Evolutionary conservation across 2,888 invertebrate species (phyloP).

Genomic region (Drosophila phalerata): DNA sequence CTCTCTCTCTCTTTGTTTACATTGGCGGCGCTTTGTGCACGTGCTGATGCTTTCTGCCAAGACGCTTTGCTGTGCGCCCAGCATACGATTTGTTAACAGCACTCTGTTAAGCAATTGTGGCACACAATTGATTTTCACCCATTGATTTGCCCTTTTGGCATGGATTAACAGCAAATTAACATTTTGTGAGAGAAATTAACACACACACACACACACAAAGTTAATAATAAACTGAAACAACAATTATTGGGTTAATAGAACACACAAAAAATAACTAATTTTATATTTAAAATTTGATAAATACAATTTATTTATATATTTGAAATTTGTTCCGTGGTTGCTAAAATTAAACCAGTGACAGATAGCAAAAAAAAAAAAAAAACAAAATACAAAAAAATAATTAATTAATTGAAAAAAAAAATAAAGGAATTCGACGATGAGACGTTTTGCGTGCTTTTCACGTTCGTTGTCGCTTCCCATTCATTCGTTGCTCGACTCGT

Average conservation of each 20-base stretch:
- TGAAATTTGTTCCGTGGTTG: not conserved
- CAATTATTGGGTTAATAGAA: constrained; percentile 18
- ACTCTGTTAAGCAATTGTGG: constrained; percentile 47
- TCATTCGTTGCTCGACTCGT: constrained; percentile 49
- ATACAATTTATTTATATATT: not conserved
- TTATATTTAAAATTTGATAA: constrained; percentile 2
- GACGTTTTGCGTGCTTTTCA: constrained; percentile 35
- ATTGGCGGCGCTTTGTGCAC: constrained; percentile 60
- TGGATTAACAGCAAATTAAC: constrained; percentile 32
- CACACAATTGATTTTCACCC: constrained; percentile 34
- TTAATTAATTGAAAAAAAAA: constrained; percentile 33
- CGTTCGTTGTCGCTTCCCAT: constrained; percentile 50
- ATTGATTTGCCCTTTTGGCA: constrained; percentile 32
- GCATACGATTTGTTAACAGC: constrained; percentile 58
- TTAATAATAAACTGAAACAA: not conserved
- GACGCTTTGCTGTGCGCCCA: constrained; percentile 62
- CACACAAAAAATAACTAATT: not conserved
- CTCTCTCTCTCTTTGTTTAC: constrained; percentile 74
- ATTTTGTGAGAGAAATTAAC: constrained; percentile 32
- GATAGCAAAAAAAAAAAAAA: not conserved
- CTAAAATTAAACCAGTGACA: constrained; percentile 38
- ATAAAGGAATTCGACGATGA: constrained; percentile 36
- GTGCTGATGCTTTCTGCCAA: constrained; percentile 54
- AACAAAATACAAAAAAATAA: too few species aligned
- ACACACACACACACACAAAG: constrained; percentile 13